Evolutionary conservation across 2,888 invertebrate species (phyloP), one percentile per base, ranked within the genome.

Genomic region (Leptopilina myrica): DNA sequence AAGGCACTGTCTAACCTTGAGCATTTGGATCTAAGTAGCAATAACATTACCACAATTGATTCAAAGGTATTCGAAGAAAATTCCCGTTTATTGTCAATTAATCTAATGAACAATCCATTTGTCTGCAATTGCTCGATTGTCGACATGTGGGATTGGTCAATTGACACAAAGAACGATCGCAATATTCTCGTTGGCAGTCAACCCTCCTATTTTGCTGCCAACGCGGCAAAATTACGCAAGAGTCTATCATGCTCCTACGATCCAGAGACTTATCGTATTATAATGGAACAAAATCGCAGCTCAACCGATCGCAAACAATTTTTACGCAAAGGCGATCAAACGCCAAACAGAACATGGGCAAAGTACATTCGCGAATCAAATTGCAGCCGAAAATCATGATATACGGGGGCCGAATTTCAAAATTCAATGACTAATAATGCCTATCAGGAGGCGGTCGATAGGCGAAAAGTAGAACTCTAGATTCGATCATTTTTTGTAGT

Each of bases 111-210:
- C 4, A 95, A 96, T 91, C 95, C 95, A 2, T 95, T 95, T 92
- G 91, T 93, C 78, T 95, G 95, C 86, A 94, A 95, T 85, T 96
- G 95, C 85, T 93, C 94, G 82, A 93, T 95, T 40, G 94, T 94
- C 0, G 94, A 95, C 79, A 94, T 95, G 92, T 95, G 95, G 95
- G 94, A 95, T 85, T 95, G 95, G 95, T 95, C 95, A 0, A 92
- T 94, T 59, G 93, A 94, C 90, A 93, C 93, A 56, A 95, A 95
- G 86, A 94, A 94, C 12, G 94, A 95, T 85, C 90, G 95, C 67
- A 93, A 94, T 80, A 93, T 95, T 46, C 92, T 95, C 56, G 93
- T 95, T 20, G 95, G 95, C 62, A 94, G 95, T 1, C 95, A 94
- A 84, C 94, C 94, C 64, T 94, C 94, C 82, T 94, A 95, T 82